Base-by-base conservation (phyloP, 2,888 invertebrate genomes). In the Caenorhabditis sp. region DNA sequence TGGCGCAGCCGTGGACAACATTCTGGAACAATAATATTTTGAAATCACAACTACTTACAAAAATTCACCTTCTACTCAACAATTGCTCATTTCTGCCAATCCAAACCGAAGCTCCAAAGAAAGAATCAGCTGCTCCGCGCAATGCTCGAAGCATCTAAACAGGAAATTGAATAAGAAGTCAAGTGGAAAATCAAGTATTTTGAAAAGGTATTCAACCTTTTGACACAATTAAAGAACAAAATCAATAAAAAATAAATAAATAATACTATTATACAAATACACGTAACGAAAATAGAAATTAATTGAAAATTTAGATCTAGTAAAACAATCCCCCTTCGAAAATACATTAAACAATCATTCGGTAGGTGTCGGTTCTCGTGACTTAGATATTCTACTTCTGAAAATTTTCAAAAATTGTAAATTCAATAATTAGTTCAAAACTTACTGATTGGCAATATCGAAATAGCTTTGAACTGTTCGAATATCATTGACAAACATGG, bases 71-170 rank as follows among this genome's bases (percentile, higher is more conserved):
- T 56, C 26, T 62, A 12, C 27, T 4, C 12, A 49, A 20, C 27
- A 36, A 17, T 7, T 1, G n/a, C 38, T 63, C 67, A 36, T 72
- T 63, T 25, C 36, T 56, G 43, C 36, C 49, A 7, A 67, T 61
- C 31, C 31, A 31, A 31, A 31, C 31, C 31, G 31, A 31, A 5
- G 59, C 63, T 4, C 60, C 53, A 20, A 60, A 49, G 26, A 72
- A 54, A 17, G 67, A 52, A 12, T 65, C 59, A 14, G 65, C 65
- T n/a, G 68, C 72, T 53, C 72, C 68, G 25, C 68, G 72, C 26
- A 72, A 58, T 21, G 72, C 72, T 62, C 68, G 49, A 49, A 72
- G 43, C 72, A 72, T 72, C 68, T 72, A 64, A 21, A 31, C 49
- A 23, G 53, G 23, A 21, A 20, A 49, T 49, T 4, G 14, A 17